phyloP scores from a whole-genome alignment of 2,888 invertebrate species.

The Drosophila nr. fundita region DNA sequence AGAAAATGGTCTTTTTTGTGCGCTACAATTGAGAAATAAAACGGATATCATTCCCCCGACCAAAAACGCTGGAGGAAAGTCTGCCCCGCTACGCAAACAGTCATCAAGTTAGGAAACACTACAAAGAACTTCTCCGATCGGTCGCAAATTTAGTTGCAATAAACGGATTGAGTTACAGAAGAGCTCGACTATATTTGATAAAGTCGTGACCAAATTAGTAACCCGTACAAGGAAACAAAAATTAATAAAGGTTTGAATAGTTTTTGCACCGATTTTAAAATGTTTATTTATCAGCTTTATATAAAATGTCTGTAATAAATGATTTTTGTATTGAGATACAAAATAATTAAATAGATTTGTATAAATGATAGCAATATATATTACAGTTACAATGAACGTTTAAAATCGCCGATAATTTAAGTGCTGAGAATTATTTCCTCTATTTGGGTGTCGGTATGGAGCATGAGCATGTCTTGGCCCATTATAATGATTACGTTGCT shows the following conservation, averaged over 20 bases:
- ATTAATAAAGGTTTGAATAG: background rate
- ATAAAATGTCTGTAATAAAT: slow-evolving; percentile 1
- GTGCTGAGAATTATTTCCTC: slow-evolving; percentile 43
- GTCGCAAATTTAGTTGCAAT: background rate
- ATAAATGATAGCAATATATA: slow-evolving; percentile 1
- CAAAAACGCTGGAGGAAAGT: too few species aligned
- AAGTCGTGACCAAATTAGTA: background rate
- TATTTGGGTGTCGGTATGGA: slow-evolving; percentile 28
- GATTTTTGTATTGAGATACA: background rate
- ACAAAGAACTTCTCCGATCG: background rate
- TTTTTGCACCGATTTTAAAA: background rate
- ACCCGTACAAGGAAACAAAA: background rate
- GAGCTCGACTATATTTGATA: background rate
- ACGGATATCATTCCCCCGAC: too few species aligned
- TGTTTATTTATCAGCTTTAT: slow-evolving; percentile 2
- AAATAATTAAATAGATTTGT: slow-evolving; percentile 1
- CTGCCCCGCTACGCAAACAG: too few species aligned
- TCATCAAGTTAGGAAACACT: background rate
- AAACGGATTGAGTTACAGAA: background rate
- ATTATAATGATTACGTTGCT: slow-evolving; percentile 39
- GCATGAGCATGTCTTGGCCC: slow-evolving; percentile 23
- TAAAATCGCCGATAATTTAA: slow-evolving; percentile 53
- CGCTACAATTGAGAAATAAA: too few species aligned
- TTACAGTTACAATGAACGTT: background rate
- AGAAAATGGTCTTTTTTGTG: too few species aligned